Evolutionary conservation across 2,797 vertebrate genomes (phyloP), one percentile per base, ranked within the genome.

Genomic region (Emydoidea blandingii): DNA sequence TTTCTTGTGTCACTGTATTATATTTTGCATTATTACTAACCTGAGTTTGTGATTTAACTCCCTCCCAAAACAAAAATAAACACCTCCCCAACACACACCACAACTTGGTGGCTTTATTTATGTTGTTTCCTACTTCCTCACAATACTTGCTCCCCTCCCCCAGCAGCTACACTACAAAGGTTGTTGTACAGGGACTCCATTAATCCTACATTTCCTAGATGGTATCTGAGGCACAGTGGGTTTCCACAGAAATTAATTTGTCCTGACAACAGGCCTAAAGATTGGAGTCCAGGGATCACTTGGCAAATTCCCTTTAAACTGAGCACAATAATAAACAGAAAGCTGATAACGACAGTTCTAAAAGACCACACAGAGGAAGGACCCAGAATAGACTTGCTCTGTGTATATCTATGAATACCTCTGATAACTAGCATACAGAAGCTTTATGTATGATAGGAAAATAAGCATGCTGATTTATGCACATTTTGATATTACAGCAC

Each of bases 201-300:
- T 98, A 98, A 98, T 98, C 96, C 97, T 97, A 92, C 94, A 97
- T 98, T 98, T 98, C 97, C 97, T 97, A 97, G 98, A 98, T 98
- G 95, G 94, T 98, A 98, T 98, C 96, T 93, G 95, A 98, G 97
- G 96, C 97, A 97, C 98, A 97, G 96, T 97, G 96, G 97, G 95
- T 97, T 98, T 98, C 98, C 97, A 98, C 92, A 98, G 97, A 98
- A 98, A 98, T 98, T 98, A 98, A 98, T 98, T 98, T 98, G 96
- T 98, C 97, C 97, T 98, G 97, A 98, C 97, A 98, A 98, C 97
- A 97, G 96, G 96, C 96, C 97, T 98, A 98, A 98, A 98, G 97
- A 98, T 98, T 98, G 97, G 97, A 98, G 98, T 98, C 97, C 96
- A 97, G 97, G 97, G 98, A 98, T 98, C 97, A 97, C 96, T 98